Base-by-base conservation (phyloP, 2,888 invertebrate species). In the Euclidia mi region DNA sequence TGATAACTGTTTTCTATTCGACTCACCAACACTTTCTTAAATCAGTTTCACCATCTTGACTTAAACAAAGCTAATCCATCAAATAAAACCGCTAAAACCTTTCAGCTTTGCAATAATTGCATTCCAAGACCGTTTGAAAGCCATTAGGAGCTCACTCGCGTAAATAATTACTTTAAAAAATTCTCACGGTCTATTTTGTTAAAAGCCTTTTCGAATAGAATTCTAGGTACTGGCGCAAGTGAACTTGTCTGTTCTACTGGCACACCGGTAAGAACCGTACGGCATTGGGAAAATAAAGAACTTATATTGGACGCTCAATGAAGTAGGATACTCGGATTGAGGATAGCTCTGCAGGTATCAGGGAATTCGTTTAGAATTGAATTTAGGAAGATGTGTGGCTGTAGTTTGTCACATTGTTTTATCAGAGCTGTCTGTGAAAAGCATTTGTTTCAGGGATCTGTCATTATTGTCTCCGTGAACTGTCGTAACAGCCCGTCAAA, bases 151-250 rank as follows among this genome's bases (percentile, higher is more conserved):
- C 11, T 50, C 42, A 45, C 52, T 59, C 57, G 41, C 43, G 45
- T 56, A 71, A 69, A 77, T 76, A 77, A 79, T 81, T 79, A 76
- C 64, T 69, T 80, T 72, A 59, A 74, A 79, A 78, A 75, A 78
- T 70, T 71, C 75, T 44, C 51, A 41, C 52, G 40, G 51, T 65
- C 74, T 79, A 78, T 79, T 79, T 78, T 64, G 70, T 64, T 82
- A 74, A 84, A 84, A 84, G 84, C 84, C 45, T 82, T 84, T 72
- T 75, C 80, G 41, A 74, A 75, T 76, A 70, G 43, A 68, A 51
- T 61, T 52, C 66, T 56, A 76, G 74, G 58, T 71, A 68, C 64
- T 69, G 56, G 59, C 43, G 75, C 59, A 17, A 66, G 56, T 64
- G 68, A 65, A 61, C 44, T 47, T 69, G 59, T 56, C 59, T 53